phyloP scores from a whole-genome alignment of 2,113 vertebrate genomes.

The Mustela nigripes region DNA sequence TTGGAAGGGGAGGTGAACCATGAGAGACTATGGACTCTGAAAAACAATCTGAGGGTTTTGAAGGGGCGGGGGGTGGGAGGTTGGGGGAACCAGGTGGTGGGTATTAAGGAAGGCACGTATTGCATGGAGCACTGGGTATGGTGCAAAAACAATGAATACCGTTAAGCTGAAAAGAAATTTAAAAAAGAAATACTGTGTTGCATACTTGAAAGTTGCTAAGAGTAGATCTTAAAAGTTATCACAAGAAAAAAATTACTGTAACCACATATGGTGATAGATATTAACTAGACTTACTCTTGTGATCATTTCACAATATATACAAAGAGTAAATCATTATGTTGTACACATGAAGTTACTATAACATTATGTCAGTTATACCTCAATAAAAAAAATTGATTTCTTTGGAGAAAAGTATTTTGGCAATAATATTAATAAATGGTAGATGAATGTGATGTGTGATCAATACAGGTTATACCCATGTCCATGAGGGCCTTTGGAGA shows the following conservation, averaged over 20 bases:
- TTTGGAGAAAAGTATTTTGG: not conserved
- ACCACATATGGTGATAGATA: not conserved
- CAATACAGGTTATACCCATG: not conserved
- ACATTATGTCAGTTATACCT: not conserved
- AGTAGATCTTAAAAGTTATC: not conserved
- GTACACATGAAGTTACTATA: not conserved
- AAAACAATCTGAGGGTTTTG: no score
- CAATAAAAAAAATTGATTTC: not conserved
- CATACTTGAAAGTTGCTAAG: not conserved
- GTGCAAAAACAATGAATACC: no score
- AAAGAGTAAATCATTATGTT: not conserved
- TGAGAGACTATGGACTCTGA: no score
- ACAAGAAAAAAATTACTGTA: not conserved
- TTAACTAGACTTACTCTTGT: not conserved
- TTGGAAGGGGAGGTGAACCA: no score
- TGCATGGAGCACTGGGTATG: no score
- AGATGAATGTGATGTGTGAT: not conserved
- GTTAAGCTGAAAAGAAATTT: no score
- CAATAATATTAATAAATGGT: conserved; percentile 24
- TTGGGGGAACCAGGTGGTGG: no score
- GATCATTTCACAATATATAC: not conserved
- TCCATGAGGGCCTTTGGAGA: not conserved
- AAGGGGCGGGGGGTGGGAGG: no score
- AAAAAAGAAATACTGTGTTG: not conserved
- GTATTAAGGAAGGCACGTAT: no score